These are phyloP conservation scores for Villa cingulata DNA, from an alignment of 2,888 invertebrate species.

Conservation along the genomic window DNA sequence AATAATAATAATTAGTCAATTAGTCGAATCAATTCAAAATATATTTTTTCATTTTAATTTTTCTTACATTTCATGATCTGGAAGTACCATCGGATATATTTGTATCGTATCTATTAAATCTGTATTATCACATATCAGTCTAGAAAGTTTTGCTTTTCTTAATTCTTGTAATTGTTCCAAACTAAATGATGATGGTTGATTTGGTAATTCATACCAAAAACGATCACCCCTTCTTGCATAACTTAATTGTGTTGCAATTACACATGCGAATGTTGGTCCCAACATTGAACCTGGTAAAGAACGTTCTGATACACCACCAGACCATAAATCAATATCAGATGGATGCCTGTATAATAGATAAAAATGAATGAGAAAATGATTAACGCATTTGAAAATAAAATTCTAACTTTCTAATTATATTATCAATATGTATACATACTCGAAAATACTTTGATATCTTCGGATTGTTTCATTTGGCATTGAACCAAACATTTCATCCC, in stretches of 20 bases:
- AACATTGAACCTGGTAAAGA: conserved; percentile 84
- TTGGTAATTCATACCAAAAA: conserved; percentile 88
- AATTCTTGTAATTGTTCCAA: conserved; percentile 74
- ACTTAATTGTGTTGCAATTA: conserved; percentile 87
- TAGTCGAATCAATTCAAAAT: background rate
- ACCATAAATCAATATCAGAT: conserved; percentile 87
- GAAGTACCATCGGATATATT: conserved; percentile 81
- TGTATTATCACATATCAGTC: conserved; percentile 83
- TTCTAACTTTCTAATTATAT: background rate
- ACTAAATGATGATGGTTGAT: conserved; percentile 83
- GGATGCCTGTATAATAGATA: conserved; percentile 51
- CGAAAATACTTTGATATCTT: conserved; percentile 70
- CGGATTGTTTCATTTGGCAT: conserved; percentile 81
- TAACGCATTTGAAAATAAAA: conserved; percentile 4
- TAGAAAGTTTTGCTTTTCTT: conserved; percentile 63
- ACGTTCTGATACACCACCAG: conserved; percentile 83
- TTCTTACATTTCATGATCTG: conserved; percentile 85
- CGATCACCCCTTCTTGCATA: conserved; percentile 79
- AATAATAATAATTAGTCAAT: background rate
- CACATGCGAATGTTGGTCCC: conserved; percentile 86
- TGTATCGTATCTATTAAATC: conserved; percentile 85
- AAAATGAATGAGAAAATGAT: conserved; percentile 1
- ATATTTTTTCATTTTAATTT: background rate
- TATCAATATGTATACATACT: conserved; percentile 39
- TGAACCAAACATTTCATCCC: conserved; percentile 66